These are phyloP conservation scores for Cossypha polioptera DNA, from an alignment of 2,797 vertebrate species.

Conservation along the genomic window DNA sequence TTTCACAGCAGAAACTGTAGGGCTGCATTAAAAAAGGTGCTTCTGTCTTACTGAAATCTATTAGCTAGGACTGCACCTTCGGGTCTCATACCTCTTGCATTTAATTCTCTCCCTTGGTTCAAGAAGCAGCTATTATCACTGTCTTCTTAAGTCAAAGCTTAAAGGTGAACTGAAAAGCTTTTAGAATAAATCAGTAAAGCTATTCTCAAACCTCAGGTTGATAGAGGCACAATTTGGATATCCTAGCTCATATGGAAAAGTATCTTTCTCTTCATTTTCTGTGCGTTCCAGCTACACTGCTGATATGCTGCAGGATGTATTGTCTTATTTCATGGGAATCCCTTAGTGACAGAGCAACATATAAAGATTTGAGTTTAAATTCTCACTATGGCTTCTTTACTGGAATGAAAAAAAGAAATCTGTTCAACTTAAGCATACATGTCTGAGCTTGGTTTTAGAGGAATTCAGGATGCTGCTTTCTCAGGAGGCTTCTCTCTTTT, in stretches of 20 bases:
- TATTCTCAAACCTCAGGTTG: conserved; percentile 16
- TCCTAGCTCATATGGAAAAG: not conserved
- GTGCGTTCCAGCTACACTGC: not conserved
- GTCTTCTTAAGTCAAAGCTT: conserved; percentile 63
- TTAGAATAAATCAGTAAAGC: conserved; percentile 57
- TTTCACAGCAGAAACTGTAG: conserved; percentile 21
- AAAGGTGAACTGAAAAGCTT: conserved; percentile 68
- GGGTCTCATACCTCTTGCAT: conserved; percentile 37
- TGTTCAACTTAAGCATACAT: not conserved
- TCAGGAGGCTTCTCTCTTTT: not conserved
- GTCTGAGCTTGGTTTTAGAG: conserved; percentile 4
- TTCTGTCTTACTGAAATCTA: conserved; percentile 65
- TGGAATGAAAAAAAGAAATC: not conserved
- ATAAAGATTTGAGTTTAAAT: not conserved
- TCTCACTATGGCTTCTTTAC: not conserved
- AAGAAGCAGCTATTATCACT: conserved; percentile 47
- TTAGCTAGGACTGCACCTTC: conserved; percentile 54
- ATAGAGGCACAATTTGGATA: conserved; percentile 29
- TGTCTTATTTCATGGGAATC: not conserved
- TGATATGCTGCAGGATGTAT: not conserved
- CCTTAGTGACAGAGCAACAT: not conserved
- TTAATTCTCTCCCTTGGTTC: conserved; percentile 54
- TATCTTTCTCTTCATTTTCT: conserved; percentile 10
- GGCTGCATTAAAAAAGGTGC: conserved; percentile 15
- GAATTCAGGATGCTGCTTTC: not conserved